Evolutionary conservation across 1,140 invertebrate genomes (phyloP), one percentile per base, ranked within the genome.

Genomic region (Leptinotarsa texana): DNA sequence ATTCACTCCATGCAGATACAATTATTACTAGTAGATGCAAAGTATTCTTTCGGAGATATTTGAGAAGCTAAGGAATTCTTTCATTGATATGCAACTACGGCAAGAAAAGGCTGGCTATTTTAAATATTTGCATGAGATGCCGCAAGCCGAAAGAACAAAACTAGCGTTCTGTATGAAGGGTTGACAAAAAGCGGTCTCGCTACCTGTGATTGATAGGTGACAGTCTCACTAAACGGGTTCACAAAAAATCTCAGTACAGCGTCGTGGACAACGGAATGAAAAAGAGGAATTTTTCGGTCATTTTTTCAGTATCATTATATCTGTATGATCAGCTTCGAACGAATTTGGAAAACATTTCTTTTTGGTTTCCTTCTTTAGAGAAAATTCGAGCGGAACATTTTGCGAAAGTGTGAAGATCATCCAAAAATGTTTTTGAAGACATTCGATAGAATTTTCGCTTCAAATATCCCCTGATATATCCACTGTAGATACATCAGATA

Each of bases 171-270:
- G 81, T 81, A 82, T 81, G 81, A 82, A 81, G 80, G 76, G 77
- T 82, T 81, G 81, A 82, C 81, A 82, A 82, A 82, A 82, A 82
- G 81, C 74, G 81, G 81, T 82, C 80, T 80, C 81, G 81, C 81
- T 81, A 79, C 80, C 78, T 80, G 78, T 82, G 81, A 82, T 82
- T 82, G 81, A 82, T 82, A 82, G 81, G 81, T 82, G 81, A 82
- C 81, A 82, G 81, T 74, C 77, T 75, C 81, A 81, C 81, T 82
- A 80, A 80, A 82, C 81, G 77, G 78, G 67, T 69, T 67, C 71
- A 77, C 81, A 82, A 82, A 82, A 82, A 27, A 17, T n/a, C n/a
- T 57, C 27, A 4, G 24, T 21, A 13, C 61, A 72, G 69, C 63
- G 57, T 11, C 71, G 24, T 63, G 6, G 49, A 48, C 51, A 13